phyloP scores from a whole-genome alignment of 2,888 invertebrate genomes.

The Amphiduros pacificus region DNA sequence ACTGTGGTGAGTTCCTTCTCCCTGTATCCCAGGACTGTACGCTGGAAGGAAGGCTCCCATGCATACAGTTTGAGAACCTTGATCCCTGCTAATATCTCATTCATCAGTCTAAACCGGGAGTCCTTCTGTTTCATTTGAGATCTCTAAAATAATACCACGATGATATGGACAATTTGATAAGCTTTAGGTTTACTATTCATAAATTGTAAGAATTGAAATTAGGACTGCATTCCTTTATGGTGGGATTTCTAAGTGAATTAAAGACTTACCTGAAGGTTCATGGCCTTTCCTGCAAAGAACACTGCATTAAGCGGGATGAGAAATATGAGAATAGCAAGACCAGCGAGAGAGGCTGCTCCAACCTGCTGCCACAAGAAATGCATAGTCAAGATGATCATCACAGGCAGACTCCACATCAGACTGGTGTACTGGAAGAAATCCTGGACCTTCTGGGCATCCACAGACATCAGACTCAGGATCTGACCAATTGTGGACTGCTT shows the following conservation, averaged over 20 bases:
- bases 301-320: constrained; percentile 11
- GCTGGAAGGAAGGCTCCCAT: constrained; percentile 59
- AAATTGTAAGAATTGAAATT: too few species aligned
- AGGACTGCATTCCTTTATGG: too few species aligned
- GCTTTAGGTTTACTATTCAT: too few species aligned
- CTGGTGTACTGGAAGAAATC: constrained; percentile 10
- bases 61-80: constrained; percentile 57
- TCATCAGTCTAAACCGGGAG: constrained; percentile 45
- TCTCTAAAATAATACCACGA: constrained; percentile 20
- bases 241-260: too few species aligned
- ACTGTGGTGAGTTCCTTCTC: constrained; percentile 53
- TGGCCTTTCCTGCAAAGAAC: background rate
- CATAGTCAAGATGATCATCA: constrained; percentile 2
- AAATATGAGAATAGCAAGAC: constrained; percentile 4
- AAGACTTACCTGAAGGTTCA: constrained; percentile 7
- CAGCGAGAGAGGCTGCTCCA: constrained; percentile 5
- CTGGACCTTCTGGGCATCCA: constrained; percentile 20
- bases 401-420: constrained; percentile 17
- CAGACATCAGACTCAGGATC: constrained; percentile 17
- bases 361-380: constrained; percentile 12
- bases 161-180: too few species aligned
- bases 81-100: constrained; percentile 52
- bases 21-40: constrained; percentile 47
- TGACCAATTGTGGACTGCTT: constrained; percentile 15
- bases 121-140: constrained; percentile 46